Base-by-base conservation (phyloP, 2,888 invertebrate genomes). In the Andrena praecox region DNA sequence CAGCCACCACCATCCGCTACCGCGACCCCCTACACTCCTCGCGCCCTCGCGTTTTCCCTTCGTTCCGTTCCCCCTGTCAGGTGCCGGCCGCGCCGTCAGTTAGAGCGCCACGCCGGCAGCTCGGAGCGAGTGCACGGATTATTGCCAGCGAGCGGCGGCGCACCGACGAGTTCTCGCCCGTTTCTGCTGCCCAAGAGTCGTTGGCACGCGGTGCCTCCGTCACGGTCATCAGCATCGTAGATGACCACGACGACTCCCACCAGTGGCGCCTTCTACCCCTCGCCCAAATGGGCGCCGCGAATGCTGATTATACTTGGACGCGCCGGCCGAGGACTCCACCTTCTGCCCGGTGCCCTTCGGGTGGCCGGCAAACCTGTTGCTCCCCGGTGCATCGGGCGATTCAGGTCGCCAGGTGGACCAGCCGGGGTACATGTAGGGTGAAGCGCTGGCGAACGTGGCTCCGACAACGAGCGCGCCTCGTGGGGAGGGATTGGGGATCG, bases 281-380 rank as follows among this genome's bases (percentile, higher is more conserved):
- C 77, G 63, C 62, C 56, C 60, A 85, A 84, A 84, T 78, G 69
- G 62, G 48, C 78, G 70, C 16, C 76, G 60, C 50, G 69, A 82
- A 82, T 83, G 62, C 69, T 33, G 64, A 29, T 60, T 50, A 50
- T 35, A 35, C 52, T 31, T 54, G 50, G 16, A 42, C 16, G 42
- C 12, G 5, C 0, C 31, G 27, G 52, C 56, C 62, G 27, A 78
- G 76, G 62, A 78, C 67, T 76, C 60, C 54, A 62, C 67, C 35
- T 79, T 35, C 31, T 27, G 12, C n/a, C n/a, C 27, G 62, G 33
- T 56, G 48, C 63, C 33, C 42, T 54, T 64, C 71, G 27, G 62
- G 42, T 59, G 54, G 31, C 52, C 24, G 20, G 72, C 73, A 83
- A 81, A 83, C 82, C 81, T 83, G 82, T 83, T 83, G 81, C 81